Base-by-base conservation (phyloP, 2,113 vertebrate species). In the Petaurus breviceps region DNA sequence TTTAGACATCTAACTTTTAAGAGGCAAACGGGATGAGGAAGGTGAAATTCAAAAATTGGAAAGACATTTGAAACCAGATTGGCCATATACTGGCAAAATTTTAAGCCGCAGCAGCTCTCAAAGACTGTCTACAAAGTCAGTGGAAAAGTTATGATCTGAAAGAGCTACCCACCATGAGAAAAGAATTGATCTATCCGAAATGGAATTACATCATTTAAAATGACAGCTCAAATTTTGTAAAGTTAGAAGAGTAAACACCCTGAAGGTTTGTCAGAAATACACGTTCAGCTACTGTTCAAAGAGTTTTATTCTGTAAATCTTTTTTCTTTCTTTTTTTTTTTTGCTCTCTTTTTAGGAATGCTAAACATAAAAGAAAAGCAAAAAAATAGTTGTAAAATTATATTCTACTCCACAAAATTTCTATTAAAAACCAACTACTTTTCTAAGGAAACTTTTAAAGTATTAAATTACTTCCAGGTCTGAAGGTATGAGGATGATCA, bases 371-470 rank as follows among this genome's bases (percentile, higher is more conserved):
- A 84, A 23, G 14, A 77, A 43, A 84, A 43, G 51, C 22, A 84
- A 84, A 94, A 89, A 93, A 84, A 89, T 94, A 10, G 31, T 92
- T 94, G 68, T 49, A 43, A 90, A 96, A 93, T 31, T 89, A n/a
- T 51, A 95, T 95, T 91, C 95, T 43, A 96, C 12, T 93, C n/a
- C 90, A 94, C 52, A 96, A 90, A 95, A 91, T 92, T 96, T 94
- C 31, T 91, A 90, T 94, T 77, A 90, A 96, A 95, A 97, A 77
- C 22, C 19, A 93, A 49, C 19, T 9, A 91, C 19, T 49, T 68
- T 68, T 47, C 8, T 14, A 90, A 89, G 55, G n/a, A 95, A 91
- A 90, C 5, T 54, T 94, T 93, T 3, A 89, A 57, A 14, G 16
- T n/a, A 16, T 47, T 53, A 11, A 93, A 92, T 46, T 1, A n/a